Percentiles rank a stretch among this genome's conserved stretches.
phyloP scores from a whole-genome alignment of 2,113 vertebrate genomes.

The Rhegmatorhina hoffmannsi region DNA sequence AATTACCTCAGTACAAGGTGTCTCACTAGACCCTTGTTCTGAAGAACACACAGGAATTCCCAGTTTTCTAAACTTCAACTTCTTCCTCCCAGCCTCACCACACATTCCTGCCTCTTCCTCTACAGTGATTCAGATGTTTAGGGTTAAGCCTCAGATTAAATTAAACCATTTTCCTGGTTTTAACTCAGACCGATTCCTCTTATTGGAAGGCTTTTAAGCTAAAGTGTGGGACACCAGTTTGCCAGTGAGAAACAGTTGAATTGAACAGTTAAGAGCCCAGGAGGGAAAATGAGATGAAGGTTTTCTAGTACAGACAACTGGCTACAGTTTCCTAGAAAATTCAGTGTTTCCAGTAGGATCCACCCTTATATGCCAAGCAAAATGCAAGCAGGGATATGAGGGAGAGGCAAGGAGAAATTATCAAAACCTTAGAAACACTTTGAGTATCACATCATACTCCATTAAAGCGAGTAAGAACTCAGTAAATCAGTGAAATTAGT shows the following conservation, averaged over 20 bases:
- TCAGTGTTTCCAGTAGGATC: not conserved
- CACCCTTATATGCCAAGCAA: accelerated
- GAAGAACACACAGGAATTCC: not conserved
- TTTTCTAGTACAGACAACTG: not conserved
- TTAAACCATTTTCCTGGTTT: not conserved
- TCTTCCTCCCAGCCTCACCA: not conserved
- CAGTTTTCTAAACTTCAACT: not conserved
- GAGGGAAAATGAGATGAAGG: not conserved
- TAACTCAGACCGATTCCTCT: not conserved
- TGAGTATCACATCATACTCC: not conserved
- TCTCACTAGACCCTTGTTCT: not conserved
- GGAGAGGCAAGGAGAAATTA: not conserved
- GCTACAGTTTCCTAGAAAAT: not conserved
- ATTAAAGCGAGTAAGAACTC: not conserved
- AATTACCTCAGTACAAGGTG: not conserved
- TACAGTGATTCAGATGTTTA: not conserved
- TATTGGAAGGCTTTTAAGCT: not conserved
- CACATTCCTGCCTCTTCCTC: not conserved
- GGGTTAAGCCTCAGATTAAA: not conserved
- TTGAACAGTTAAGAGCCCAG: not conserved
- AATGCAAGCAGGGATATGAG: not conserved
- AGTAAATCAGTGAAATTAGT: not conserved
- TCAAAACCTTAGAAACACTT: not conserved
- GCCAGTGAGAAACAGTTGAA: not conserved
- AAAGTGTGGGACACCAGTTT: no score